These are phyloP conservation scores for Gryon sp. DNA, from an alignment of 1,140 invertebrate species.

Conservation along the genomic window DNA sequence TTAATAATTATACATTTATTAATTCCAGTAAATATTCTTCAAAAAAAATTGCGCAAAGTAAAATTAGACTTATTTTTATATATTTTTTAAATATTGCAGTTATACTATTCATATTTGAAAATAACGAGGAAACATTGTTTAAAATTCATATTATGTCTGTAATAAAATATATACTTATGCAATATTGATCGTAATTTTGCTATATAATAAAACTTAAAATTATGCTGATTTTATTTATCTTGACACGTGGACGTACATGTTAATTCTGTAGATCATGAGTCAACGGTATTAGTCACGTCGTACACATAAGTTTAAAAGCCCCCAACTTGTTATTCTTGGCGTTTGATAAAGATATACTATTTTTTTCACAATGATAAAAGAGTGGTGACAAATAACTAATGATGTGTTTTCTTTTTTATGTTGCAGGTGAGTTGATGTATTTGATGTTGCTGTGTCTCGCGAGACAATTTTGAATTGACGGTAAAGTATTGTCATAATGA, in stretches of 20 bases:
- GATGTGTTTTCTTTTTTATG: constrained; percentile 45
- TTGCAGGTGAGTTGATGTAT: constrained; percentile 45
- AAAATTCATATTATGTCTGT: constrained; percentile 2
- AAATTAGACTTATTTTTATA: too few relatives aligned
- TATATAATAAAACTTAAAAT: constrained; percentile 55
- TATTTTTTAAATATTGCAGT: too few relatives aligned
- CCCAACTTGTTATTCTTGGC: constrained; percentile 48
- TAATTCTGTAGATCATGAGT: constrained; percentile 63
- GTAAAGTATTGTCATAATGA: too few relatives aligned
- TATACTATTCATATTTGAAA: too few relatives aligned
- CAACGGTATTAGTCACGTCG: constrained; percentile 63
- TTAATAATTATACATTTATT: too few relatives aligned
- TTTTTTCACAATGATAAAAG: constrained; percentile 45
- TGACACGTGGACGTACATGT: constrained; percentile 63
- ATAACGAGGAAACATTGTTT: background rate
- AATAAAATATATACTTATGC: constrained; percentile 38
- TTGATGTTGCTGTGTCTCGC: too few relatives aligned
- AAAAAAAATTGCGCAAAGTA: too few relatives aligned
- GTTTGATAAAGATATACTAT: constrained; percentile 57
- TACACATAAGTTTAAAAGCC: constrained; percentile 45
- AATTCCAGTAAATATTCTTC: too few relatives aligned
- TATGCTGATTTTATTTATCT: constrained; percentile 63
- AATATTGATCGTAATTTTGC: constrained; percentile 56
- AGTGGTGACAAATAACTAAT: constrained; percentile 43
- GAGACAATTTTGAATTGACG: too few relatives aligned